phyloP scores from a whole-genome alignment of 2,797 vertebrate genomes.

The Acropternis orthonyx region DNA sequence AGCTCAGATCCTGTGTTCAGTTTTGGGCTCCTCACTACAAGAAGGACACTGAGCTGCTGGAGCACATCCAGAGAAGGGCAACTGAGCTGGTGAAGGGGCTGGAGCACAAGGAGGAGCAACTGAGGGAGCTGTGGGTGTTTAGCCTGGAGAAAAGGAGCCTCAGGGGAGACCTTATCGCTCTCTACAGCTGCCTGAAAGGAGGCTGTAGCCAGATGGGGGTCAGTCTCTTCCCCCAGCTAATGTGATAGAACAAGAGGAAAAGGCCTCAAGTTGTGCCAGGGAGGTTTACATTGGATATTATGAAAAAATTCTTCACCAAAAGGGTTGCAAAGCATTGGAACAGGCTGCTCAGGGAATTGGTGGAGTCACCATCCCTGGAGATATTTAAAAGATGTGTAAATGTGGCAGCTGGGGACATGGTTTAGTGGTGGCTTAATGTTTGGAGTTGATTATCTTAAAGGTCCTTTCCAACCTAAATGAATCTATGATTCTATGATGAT shows the following conservation, averaged over 20 bases:
- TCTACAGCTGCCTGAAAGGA: background rate
- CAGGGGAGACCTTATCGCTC: background rate
- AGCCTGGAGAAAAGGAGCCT: background rate
- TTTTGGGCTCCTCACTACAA: background rate
- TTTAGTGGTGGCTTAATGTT: background rate
- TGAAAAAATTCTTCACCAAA: background rate
- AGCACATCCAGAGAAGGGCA: background rate
- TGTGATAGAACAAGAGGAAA: background rate
- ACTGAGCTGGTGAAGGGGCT: accelerated
- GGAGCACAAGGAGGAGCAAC: background rate
- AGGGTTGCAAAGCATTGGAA: background rate
- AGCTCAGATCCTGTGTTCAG: background rate
- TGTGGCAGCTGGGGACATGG: background rate
- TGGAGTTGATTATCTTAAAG: background rate
- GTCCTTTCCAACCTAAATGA: background rate
- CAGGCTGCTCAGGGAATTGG: background rate
- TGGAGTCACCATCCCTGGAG: background rate
- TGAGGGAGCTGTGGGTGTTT: background rate
- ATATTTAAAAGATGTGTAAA: background rate
- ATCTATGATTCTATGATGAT: accelerated
- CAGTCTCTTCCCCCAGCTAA: background rate
- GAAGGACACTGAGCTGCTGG: background rate
- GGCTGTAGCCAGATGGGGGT: background rate
- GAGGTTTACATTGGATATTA: background rate
- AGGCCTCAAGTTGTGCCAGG: background rate